Evolutionary conservation across 2,113 vertebrate species (phyloP).

Genomic region (Eurystomus gularis): DNA sequence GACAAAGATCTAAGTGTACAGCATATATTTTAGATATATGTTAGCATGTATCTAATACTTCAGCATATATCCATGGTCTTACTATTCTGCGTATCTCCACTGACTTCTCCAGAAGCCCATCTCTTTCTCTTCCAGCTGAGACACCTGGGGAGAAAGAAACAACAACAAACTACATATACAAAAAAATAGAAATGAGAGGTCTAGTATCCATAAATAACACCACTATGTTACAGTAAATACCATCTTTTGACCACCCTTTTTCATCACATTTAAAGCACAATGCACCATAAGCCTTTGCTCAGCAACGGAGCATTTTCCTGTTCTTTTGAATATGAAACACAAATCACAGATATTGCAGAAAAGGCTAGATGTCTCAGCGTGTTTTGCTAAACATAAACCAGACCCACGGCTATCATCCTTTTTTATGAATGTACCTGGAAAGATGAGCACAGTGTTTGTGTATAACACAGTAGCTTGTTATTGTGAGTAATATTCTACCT

Average conservation of each 20-base stretch:
- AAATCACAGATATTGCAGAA: not conserved
- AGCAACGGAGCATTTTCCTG: not conserved
- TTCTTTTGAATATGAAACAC: not conserved
- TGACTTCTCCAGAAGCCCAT: not conserved
- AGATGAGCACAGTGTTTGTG: not conserved
- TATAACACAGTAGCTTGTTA: not conserved
- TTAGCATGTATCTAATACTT: not conserved
- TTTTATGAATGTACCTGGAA: not conserved
- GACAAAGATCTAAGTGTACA: not conserved
- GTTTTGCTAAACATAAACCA: not conserved
- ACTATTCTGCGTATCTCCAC: not conserved
- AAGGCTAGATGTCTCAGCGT: not conserved
- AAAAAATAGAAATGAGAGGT: not conserved
- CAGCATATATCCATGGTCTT: not conserved
- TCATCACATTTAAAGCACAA: not conserved
- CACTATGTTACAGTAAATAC: not conserved
- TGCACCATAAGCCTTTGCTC: not conserved
- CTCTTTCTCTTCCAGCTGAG: not conserved
- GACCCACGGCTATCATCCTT: not conserved
- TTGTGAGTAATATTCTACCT: not conserved
- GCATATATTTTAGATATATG: no score
- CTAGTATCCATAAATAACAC: not conserved
- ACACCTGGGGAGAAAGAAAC: not conserved
- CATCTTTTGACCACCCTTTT: not conserved
- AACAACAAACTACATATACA: not conserved